These are phyloP conservation scores for Phoenicopterus ruber DNA, from an alignment of 2,113 vertebrate species.

Conservation along the genomic window DNA sequence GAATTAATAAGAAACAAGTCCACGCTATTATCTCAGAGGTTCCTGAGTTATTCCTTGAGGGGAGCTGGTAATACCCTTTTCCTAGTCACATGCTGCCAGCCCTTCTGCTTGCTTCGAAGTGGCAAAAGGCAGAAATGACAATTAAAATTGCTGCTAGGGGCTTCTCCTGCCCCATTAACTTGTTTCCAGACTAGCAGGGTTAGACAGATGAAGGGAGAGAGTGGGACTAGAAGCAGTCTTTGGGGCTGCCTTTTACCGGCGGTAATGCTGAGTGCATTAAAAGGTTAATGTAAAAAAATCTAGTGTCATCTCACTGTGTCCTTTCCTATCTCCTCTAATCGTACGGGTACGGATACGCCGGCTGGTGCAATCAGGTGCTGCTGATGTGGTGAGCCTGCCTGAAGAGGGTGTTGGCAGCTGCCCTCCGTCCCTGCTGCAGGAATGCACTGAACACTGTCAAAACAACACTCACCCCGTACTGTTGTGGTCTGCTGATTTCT, in stretches of 20 bases:
- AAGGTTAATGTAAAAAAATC: neutral
- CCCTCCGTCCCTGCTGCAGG: neutral
- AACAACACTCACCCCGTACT: neutral
- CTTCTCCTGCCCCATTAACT: neutral
- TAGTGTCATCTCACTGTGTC: neutral
- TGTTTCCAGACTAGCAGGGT: neutral
- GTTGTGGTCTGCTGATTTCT: neutral
- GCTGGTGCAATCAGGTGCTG: neutral
- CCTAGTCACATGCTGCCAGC: neutral
- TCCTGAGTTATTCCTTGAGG: neutral
- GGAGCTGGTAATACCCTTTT: neutral
- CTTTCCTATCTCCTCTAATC: neutral
- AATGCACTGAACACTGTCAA: neutral
- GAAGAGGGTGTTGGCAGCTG: slow-evolving; percentile 29
- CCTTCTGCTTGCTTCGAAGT: neutral
- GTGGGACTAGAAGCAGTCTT: neutral
- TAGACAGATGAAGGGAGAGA: neutral
- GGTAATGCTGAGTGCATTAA: neutral
- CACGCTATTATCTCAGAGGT: neutral
- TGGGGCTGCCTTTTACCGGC: neutral
- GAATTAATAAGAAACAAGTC: neutral
- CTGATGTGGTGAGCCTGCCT: neutral
- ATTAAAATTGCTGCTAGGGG: neutral
- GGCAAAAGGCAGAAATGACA: neutral
- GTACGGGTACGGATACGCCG: rapidly evolving